Evolutionary conservation across 2,113 vertebrate genomes (phyloP).

Genomic region (Neolamprologus hecqui): DNA sequence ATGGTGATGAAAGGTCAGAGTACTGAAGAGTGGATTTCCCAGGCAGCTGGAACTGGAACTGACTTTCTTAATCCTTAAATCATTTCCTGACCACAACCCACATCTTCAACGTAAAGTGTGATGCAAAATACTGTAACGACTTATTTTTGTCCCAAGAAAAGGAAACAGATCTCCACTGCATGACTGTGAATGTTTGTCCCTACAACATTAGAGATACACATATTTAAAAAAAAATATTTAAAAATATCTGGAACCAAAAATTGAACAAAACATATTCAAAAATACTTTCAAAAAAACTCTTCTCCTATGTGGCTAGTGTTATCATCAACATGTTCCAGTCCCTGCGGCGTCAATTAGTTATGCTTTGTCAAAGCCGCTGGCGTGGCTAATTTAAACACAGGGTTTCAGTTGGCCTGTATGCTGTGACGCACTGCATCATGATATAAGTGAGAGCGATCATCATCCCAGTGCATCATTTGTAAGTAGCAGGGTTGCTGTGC

Average conservation of each 20-base stretch:
- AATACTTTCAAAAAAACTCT: background rate
- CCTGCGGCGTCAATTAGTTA: background rate
- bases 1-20: background rate
- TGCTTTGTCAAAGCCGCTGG: background rate
- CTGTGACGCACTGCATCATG: background rate
- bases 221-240: accelerated
- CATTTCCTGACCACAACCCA: background rate
- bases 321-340: background rate
- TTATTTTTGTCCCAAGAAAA: background rate
- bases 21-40: background rate
- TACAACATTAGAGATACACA: background rate
- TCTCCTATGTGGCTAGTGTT: background rate
- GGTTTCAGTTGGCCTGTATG: background rate
- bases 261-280: background rate
- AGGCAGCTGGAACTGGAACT: background rate
- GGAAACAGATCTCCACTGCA: background rate
- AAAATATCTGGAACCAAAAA: background rate
- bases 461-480: background rate
- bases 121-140: background rate
- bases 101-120: background rate
- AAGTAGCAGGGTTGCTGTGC: background rate
- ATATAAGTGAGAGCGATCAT: background rate
- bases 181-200: background rate
- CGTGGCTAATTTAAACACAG: background rate
- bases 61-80: background rate